Percentiles rank a stretch among this genome's conserved stretches.
phyloP scores from a whole-genome alignment of 2,113 vertebrate species.

The Trinectes maculatus region DNA sequence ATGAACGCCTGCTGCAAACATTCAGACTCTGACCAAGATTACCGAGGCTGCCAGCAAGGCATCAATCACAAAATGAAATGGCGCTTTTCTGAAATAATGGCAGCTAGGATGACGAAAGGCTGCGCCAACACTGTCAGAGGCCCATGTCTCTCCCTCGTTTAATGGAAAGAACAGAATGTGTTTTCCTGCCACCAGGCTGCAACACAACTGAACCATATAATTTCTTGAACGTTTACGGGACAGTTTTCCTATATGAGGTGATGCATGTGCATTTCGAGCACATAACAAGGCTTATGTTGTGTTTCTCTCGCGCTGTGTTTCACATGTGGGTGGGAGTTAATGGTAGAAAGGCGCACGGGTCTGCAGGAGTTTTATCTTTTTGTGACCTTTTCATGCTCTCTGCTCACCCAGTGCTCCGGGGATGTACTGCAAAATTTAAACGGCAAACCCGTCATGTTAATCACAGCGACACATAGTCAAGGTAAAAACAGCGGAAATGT shows the following conservation, averaged over 20 bases:
- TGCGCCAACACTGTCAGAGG: constrained; percentile 35
- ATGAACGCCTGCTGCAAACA: constrained; percentile 55
- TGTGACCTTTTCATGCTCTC: constrained; percentile 73
- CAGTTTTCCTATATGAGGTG: constrained; percentile 42
- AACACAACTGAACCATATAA: constrained; percentile 46
- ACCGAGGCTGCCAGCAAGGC: constrained; percentile 57
- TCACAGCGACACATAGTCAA: constrained; percentile 62
- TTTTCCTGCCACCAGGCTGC: constrained; percentile 41
- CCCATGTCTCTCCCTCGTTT: constrained; percentile 59
- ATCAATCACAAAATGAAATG: constrained; percentile 75
- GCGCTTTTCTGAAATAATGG: constrained; percentile 72
- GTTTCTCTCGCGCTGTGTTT: constrained; percentile 43
- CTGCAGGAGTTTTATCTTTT: constrained; percentile 55
- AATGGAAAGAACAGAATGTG: constrained; percentile 59
- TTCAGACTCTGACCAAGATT: constrained; percentile 50
- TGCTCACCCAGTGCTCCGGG: constrained; percentile 17
- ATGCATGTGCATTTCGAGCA: constrained; percentile 31
- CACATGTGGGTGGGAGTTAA: constrained; percentile 50
- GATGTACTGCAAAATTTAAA: constrained; percentile 64
- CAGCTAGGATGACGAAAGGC: constrained; percentile 75
- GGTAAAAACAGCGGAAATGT: constrained; percentile 28
- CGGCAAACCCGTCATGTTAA: constrained; percentile 69
- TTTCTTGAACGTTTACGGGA: constrained; percentile 50
- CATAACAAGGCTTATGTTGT: constrained; percentile 21
- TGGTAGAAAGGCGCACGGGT: constrained; percentile 65